phyloP scores from a whole-genome alignment of 2,888 invertebrate genomes.

The Leucozona laternaria region DNA sequence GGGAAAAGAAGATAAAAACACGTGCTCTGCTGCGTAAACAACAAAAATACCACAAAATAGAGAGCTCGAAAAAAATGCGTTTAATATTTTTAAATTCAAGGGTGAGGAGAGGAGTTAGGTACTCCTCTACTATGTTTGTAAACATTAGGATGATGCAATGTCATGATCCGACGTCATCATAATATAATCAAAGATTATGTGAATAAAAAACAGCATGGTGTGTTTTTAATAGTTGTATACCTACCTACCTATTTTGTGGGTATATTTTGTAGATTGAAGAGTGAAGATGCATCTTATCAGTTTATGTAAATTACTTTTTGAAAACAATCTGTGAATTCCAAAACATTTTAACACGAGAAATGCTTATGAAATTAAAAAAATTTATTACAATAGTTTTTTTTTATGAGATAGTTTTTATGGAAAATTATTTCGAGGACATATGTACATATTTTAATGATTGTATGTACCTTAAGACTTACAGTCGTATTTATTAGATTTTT shows the following conservation, averaged over 20 bases:
- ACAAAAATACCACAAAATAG: not conserved
- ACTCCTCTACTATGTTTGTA: slow-evolving; percentile 56
- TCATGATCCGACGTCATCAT: slow-evolving; percentile 37
- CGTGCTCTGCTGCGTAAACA: slow-evolving; percentile 20
- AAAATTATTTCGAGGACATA: not conserved
- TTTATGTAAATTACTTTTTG: not conserved
- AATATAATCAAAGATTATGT: slow-evolving; percentile 23
- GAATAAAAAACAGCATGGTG: slow-evolving; percentile 16
- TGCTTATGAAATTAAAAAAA: slow-evolving; percentile 7
- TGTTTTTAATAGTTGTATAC: not conserved
- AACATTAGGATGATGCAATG: slow-evolving; percentile 65
- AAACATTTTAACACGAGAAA: not conserved
- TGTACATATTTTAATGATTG: too few relatives aligned
- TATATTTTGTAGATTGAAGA: not conserved
- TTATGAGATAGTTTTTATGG: not conserved
- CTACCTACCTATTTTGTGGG: too few relatives aligned
- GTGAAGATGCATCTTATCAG: slow-evolving; percentile 5
- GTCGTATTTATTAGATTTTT: too few relatives aligned
- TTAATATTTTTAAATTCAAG: slow-evolving; percentile 28
- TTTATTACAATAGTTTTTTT: not conserved
- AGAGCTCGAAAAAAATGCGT: slow-evolving; percentile 2
- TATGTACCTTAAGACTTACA: too few relatives aligned
- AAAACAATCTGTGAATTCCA: not conserved
- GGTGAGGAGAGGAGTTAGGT: slow-evolving; percentile 23
- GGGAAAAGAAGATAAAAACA: slow-evolving; percentile 5